A percentile compares a stretch with the other conserved stretches of the same genome.
phyloP scores from a whole-genome alignment of 2,888 invertebrate species.

The Melinopterus prodromus region DNA sequence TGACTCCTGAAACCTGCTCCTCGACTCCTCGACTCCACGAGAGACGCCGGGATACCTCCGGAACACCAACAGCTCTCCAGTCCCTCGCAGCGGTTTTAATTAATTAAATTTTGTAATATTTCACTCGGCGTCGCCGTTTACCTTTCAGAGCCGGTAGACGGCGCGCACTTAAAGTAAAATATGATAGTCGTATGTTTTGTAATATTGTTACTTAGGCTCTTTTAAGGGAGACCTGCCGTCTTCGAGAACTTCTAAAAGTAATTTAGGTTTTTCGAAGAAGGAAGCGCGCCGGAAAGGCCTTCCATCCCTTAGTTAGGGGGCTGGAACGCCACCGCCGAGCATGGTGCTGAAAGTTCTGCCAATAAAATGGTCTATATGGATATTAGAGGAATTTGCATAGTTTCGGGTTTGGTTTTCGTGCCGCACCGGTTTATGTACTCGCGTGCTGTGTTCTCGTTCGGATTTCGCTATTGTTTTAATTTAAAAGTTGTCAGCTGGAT shows the following conservation, averaged over 20 bases:
- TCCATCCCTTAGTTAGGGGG: constrained; percentile 10
- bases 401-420: not conserved
- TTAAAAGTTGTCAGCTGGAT: not conserved
- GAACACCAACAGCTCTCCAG: not conserved
- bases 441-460: not conserved
- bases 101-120: constrained; percentile 26
- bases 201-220: constrained; percentile 25
- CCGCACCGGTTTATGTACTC: not conserved
- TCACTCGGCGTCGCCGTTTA: constrained; percentile 19
- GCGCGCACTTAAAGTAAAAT: constrained; percentile 25
- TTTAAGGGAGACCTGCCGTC: constrained; percentile 11
- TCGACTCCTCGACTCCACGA: not conserved
- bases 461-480: not conserved
- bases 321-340: not conserved
- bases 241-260: constrained; percentile 11
- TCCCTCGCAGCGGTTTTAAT: constrained; percentile 16
- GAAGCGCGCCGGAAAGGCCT: not conserved
- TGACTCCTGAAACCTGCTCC: not conserved
- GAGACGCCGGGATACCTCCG: not conserved
- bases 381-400: constrained; percentile 24
- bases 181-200: constrained; percentile 26
- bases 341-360: constrained; percentile 12
- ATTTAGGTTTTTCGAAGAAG: constrained; percentile 17
- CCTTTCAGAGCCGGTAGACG: constrained; percentile 15
- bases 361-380: constrained; percentile 18